These are phyloP conservation scores for Papilio aristodemus DNA, from an alignment of 1,140 invertebrate species.

Conservation along the genomic window DNA sequence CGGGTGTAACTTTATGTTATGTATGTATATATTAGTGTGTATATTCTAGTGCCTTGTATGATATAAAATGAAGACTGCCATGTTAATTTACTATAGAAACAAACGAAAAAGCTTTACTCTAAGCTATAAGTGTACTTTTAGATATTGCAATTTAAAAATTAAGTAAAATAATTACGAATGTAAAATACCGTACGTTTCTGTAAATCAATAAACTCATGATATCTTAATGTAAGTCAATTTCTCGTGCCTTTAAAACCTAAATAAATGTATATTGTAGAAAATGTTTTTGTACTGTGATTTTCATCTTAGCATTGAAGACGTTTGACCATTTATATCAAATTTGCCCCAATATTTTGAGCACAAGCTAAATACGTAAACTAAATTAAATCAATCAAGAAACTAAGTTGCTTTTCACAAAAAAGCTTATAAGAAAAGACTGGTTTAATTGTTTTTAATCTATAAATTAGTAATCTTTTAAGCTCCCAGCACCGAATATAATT, in stretches of 20 bases:
- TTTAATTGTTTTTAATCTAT: too few relatives aligned
- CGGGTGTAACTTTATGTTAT: slow-evolving; percentile 66
- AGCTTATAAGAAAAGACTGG: too few relatives aligned
- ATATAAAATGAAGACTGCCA: slow-evolving; percentile 80
- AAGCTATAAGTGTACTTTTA: slow-evolving; percentile 71
- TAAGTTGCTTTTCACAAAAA: too few relatives aligned
- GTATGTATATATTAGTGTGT: slow-evolving; percentile 70
- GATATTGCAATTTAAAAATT: slow-evolving; percentile 50
- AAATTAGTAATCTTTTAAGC: too few relatives aligned
- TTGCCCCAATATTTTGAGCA: not conserved
- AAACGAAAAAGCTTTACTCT: slow-evolving; percentile 75
- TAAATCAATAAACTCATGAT: slow-evolving; percentile 24
- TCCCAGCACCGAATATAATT: too few relatives aligned
- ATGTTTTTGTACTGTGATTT: slow-evolving; percentile 62
- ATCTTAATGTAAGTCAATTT: slow-evolving; percentile 20
- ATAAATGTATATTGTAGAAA: slow-evolving; percentile 30
- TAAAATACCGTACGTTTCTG: slow-evolving; percentile 31
- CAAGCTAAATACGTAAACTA: not conserved
- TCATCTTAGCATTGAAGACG: slow-evolving; percentile 58
- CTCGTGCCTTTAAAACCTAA: slow-evolving; percentile 22
- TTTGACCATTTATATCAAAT: slow-evolving; percentile 31
- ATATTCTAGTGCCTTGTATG: slow-evolving; percentile 73
- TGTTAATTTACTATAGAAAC: slow-evolving; percentile 74
- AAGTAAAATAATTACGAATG: slow-evolving; percentile 33
- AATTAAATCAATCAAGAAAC: too few relatives aligned